phyloP scores from a whole-genome alignment of 2,888 invertebrate genomes.

The Chymomyza caudatula region DNA sequence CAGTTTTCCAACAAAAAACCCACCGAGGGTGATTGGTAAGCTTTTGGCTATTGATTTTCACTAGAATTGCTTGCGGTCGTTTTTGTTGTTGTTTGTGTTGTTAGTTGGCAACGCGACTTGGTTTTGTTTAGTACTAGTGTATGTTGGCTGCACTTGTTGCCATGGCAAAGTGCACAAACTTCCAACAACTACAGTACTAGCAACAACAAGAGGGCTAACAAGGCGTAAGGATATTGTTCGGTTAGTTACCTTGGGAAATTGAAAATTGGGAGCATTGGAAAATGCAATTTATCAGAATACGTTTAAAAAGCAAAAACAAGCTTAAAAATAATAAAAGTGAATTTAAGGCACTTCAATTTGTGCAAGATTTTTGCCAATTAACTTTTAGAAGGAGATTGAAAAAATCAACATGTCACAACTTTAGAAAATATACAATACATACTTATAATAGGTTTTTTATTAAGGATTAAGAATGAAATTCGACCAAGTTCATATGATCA shows the following conservation, averaged over 20 bases:
- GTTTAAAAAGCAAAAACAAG: neutral
- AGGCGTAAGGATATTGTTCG: constrained; percentile 20
- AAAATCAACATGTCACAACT: no score
- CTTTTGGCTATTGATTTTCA: constrained; percentile 54
- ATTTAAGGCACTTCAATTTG: neutral
- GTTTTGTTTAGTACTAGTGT: constrained; percentile 31
- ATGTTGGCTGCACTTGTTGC: constrained; percentile 61
- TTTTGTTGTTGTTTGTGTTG: constrained; percentile 28
- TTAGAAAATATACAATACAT: no score
- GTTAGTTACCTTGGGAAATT: constrained; percentile 37
- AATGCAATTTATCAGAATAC: constrained; percentile 33
- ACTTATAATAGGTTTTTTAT: no score
- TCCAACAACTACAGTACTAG: constrained; percentile 37
- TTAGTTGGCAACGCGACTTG: constrained; percentile 58
- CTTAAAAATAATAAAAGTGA: neutral
- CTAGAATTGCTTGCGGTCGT: constrained; percentile 43
- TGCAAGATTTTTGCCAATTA: neutral
- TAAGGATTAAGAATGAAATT: no score
- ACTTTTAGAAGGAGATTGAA: no score
- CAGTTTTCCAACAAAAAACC: neutral
- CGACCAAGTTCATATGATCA: no score
- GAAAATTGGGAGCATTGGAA: constrained; percentile 41
- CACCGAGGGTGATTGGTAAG: constrained; percentile 9
- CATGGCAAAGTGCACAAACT: constrained; percentile 62
- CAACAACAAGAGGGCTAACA: constrained; percentile 27